These are phyloP conservation scores for Tragulus kanchil DNA, from an alignment of 2,113 vertebrate genomes.

Conservation along the genomic window DNA sequence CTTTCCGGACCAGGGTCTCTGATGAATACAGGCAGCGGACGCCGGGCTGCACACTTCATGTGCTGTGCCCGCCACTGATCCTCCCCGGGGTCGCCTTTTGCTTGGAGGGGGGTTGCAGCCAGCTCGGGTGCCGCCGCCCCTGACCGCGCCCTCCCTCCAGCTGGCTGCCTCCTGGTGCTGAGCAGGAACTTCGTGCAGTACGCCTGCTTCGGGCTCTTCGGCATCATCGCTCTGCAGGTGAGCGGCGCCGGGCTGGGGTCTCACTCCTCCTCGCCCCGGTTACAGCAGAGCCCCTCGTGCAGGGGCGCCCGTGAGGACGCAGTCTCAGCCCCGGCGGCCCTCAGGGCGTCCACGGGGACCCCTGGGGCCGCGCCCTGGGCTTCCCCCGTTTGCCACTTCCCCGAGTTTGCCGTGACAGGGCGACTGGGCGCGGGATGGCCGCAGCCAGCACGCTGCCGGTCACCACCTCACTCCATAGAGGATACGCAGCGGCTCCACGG, in stretches of 20 bases:
- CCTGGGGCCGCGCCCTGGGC: not conserved
- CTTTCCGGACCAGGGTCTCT: not conserved
- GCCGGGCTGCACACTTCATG: no score
- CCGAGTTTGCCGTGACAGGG: not conserved
- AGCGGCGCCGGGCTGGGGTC: rapidly evolving
- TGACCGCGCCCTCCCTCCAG: conserved; percentile 83
- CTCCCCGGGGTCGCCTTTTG: not conserved
- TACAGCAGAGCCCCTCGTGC: not conserved
- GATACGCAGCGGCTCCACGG: rapidly evolving
- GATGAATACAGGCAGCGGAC: not conserved
- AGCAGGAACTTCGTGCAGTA: conserved; percentile 99
- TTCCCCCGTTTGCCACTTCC: not conserved
- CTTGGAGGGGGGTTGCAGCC: not conserved
- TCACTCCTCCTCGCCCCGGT: not conserved
- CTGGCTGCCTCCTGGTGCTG: conserved; percentile 96
- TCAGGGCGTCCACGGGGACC: rapidly evolving
- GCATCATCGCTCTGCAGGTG: conserved; percentile 91
- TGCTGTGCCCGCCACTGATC: not conserved
- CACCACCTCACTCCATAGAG: rapidly evolving
- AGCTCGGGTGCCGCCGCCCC: not conserved
- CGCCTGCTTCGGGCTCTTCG: conserved; percentile 98
- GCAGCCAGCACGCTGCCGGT: not conserved
- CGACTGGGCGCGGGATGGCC: not conserved
- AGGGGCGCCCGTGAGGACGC: rapidly evolving
- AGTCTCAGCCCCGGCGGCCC: not conserved